These are phyloP conservation scores for Drosophila limbata DNA, from an alignment of 2,888 invertebrate genomes.

Conservation along the genomic window DNA sequence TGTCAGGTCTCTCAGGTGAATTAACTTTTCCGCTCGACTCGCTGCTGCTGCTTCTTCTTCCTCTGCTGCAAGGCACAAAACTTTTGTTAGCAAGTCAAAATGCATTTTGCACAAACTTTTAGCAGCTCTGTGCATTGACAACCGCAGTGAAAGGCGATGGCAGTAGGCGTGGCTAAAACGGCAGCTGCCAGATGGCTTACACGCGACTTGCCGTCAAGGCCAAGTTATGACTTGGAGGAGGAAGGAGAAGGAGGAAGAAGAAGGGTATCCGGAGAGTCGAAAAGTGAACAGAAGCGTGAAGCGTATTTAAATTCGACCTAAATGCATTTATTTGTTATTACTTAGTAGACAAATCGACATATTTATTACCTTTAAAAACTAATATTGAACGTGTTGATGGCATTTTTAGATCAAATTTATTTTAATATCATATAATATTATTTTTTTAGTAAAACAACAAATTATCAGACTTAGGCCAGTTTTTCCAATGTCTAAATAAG, in stretches of 20 bases:
- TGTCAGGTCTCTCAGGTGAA: slow-evolving; percentile 80
- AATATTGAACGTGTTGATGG: too few relatives aligned
- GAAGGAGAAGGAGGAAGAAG: neutral
- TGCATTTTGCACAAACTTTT: slow-evolving; percentile 71
- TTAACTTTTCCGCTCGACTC: slow-evolving; percentile 78
- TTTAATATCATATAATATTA: too few relatives aligned
- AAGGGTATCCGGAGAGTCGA: neutral
- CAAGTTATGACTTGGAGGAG: slow-evolving; percentile 30
- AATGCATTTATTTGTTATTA: slow-evolving; percentile 56
- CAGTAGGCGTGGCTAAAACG: slow-evolving; percentile 27
- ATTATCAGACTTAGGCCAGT: too few relatives aligned
- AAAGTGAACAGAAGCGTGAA: slow-evolving; percentile 28
- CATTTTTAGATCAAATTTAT: too few relatives aligned
- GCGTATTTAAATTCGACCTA: slow-evolving; percentile 66
- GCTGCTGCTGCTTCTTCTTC: slow-evolving; percentile 29
- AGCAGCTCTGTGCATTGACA: slow-evolving; percentile 67
- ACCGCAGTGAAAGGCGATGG: slow-evolving; percentile 62
- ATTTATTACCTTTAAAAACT: too few relatives aligned
- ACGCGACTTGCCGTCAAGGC: slow-evolving; percentile 49
- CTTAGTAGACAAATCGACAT: slow-evolving; percentile 37
- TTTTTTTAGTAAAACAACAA: too few relatives aligned
- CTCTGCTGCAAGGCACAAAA: slow-evolving; percentile 61
- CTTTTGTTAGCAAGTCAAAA: slow-evolving; percentile 72
- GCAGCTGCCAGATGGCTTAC: slow-evolving; percentile 50
- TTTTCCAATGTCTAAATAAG: too few relatives aligned